Conservation (phyloP, 1,140 invertebrate genomes). For the Eriocheir sinensis region DNA sequence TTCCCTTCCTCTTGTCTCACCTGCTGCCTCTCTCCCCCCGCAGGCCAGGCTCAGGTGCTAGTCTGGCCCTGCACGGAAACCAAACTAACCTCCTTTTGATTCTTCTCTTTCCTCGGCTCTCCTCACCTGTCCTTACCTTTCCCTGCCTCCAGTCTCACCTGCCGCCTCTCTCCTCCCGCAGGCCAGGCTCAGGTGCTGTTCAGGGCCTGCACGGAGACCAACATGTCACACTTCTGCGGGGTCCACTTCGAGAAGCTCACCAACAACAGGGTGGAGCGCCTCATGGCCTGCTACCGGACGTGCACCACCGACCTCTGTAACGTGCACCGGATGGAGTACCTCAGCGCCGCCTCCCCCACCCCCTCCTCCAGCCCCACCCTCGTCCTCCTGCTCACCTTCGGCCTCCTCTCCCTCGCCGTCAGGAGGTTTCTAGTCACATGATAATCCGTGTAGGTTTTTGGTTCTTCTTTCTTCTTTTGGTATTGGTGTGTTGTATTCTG, state of each 20-base stretch:
- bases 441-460: not conserved
- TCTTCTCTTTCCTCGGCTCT: not conserved
- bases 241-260: constrained; percentile 69
- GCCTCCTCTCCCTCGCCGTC: not conserved
- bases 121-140: too few species aligned
- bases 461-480: not conserved
- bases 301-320: constrained; percentile 72
- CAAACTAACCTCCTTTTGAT: not conserved
- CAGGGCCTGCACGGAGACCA: constrained; percentile 67
- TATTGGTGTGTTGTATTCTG: too few species aligned
- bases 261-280: constrained; percentile 66
- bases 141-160: not conserved
- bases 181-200: constrained; percentile 71
- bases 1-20: too few species aligned
- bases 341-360: constrained; percentile 37
- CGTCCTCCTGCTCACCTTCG: not conserved
- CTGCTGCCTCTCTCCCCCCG: not conserved
- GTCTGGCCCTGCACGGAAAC: not conserved
- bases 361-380: not conserved
- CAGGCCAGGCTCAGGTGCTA: not conserved
- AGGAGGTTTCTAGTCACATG: not conserved
- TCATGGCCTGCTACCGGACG: constrained; percentile 70
- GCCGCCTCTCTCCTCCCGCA: not conserved
- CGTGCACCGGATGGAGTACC: constrained; percentile 59
- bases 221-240: constrained; percentile 74